A percentile compares a stretch with the other conserved stretches of the same genome.
Conservation (phyloP, 2,888 invertebrate species). For the Candidula unifasciata region DNA sequence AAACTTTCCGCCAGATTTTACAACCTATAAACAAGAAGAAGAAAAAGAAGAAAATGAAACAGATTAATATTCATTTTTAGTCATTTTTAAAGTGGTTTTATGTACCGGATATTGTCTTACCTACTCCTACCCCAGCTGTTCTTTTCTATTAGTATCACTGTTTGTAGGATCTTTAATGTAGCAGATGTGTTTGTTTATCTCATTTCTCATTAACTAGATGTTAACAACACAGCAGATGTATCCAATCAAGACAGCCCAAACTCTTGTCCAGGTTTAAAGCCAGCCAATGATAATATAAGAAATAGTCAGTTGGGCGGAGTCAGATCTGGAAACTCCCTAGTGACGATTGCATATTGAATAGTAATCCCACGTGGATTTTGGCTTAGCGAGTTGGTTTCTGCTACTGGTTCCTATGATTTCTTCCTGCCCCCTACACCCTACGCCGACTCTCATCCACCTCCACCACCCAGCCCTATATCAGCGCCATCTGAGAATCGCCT, state of each 20-base stretch:
- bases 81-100: no score
- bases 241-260: background rate
- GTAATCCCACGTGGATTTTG: background rate
- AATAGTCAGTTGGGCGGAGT: background rate
- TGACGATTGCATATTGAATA: constrained; percentile 5
- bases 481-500: no score
- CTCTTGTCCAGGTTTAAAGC: background rate
- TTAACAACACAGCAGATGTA: background rate
- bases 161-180: background rate
- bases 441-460: background rate
- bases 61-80: no score
- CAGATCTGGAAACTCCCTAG: background rate
- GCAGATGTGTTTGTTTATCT: no score
- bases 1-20: no score
- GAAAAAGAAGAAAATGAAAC: no score
- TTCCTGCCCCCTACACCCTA: background rate
- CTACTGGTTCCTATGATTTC: background rate
- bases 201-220: no score
- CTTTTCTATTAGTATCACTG: background rate
- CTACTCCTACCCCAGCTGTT: background rate
- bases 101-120: no score
- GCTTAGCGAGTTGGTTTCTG: background rate
- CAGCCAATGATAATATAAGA: background rate
- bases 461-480: no score
- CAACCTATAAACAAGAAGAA: no score